Evolutionary conservation across 2,113 vertebrate species (phyloP).

Genomic region (Pelobates fuscus): DNA sequence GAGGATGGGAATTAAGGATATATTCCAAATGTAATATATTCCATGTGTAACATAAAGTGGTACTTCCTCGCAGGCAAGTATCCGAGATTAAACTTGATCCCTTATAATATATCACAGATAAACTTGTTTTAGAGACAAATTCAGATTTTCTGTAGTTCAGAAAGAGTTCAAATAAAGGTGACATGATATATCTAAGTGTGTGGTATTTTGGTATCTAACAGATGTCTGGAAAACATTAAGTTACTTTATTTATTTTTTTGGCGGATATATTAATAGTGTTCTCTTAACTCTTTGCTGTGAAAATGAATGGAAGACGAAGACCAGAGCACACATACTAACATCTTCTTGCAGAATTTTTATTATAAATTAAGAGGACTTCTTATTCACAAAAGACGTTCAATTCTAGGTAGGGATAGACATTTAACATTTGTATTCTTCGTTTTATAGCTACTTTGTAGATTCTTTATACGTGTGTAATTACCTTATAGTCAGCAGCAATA

Average conservation of each 20-base stretch:
- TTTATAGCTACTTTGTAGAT: no score
- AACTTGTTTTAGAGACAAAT: slow-evolving; percentile 18
- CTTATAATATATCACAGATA: slow-evolving; percentile 42
- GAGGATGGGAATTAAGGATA: slow-evolving; percentile 7
- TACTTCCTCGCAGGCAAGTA: slow-evolving; percentile 25
- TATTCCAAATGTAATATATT: slow-evolving; percentile 22
- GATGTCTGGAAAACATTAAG: slow-evolving; percentile 25
- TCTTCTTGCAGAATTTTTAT: no score
- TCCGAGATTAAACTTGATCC: slow-evolving; percentile 32
- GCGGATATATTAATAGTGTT: not conserved
- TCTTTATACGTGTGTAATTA: no score
- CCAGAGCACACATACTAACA: no score
- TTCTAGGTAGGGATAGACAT: no score
- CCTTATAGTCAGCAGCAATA: no score
- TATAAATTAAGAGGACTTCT: no score
- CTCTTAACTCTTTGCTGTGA: not conserved
- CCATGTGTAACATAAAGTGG: slow-evolving; percentile 25
- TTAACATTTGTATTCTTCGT: no score
- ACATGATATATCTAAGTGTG: slow-evolving; percentile 18
- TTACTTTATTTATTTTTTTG: not conserved
- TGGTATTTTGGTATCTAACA: slow-evolving; percentile 2
- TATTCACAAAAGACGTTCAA: no score
- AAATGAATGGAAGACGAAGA: not conserved
- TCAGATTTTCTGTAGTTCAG: slow-evolving; percentile 35
- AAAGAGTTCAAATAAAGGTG: slow-evolving; percentile 35